Evolutionary conservation across 2,113 vertebrate genomes (phyloP).

Genomic region (Oreochromis aureus): DNA sequence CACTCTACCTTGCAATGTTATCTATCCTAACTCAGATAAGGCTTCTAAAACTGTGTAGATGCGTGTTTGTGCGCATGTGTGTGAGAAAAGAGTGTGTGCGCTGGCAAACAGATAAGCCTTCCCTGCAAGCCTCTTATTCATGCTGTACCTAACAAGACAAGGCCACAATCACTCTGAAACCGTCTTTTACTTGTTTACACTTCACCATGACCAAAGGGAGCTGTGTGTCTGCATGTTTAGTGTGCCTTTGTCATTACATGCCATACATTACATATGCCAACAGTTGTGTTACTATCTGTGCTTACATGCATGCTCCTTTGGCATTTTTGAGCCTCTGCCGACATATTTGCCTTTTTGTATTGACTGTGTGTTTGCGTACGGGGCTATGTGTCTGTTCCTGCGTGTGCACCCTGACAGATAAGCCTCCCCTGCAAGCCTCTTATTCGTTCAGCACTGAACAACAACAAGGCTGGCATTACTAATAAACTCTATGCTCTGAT

Average conservation of each 20-base stretch:
- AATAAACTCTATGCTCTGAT: constrained; percentile 48
- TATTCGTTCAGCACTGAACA: constrained; percentile 43
- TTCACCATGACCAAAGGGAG: not conserved
- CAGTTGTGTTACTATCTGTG: not conserved
- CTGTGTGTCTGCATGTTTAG: constrained; percentile 1
- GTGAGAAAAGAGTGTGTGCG: not conserved
- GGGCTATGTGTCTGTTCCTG: not conserved
- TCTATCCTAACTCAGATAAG: constrained; percentile 41
- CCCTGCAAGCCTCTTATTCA: constrained; percentile 44
- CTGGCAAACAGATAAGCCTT: constrained; percentile 53
- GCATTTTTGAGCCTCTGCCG: not conserved
- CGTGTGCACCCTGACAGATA: constrained; percentile 46
- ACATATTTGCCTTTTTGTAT: constrained; percentile 31
- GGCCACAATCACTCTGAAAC: constrained; percentile 17
- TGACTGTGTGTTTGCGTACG: not conserved
- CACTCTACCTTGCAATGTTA: constrained; percentile 21
- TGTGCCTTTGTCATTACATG: not conserved
- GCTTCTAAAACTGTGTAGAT: not conserved
- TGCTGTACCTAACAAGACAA: constrained; percentile 42
- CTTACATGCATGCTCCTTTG: not conserved
- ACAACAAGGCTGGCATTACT: constrained; percentile 58
- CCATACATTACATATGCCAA: not conserved
- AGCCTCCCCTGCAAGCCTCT: constrained; percentile 44
- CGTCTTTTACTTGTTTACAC: constrained; percentile 35
- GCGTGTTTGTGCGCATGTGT: not conserved